phyloP scores from a whole-genome alignment of 2,113 vertebrate genomes.

The Hemichromis elongatus region DNA sequence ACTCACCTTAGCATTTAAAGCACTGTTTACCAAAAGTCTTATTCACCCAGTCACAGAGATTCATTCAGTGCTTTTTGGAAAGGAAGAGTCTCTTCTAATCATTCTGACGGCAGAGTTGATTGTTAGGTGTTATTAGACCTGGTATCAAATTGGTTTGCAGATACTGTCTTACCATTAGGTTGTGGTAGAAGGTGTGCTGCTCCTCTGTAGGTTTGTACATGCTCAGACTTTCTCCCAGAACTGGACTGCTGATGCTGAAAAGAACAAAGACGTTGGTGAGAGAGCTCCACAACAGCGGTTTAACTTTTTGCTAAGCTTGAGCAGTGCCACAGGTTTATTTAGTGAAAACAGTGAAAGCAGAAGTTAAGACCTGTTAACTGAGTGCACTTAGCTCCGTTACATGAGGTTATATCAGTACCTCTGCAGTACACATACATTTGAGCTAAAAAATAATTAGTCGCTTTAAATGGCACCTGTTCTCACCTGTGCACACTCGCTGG shows the following conservation, averaged over 20 bases:
- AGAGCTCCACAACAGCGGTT: background rate
- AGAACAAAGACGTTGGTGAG: background rate
- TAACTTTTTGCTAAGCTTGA: background rate
- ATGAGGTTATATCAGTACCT: background rate
- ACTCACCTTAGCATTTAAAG: background rate
- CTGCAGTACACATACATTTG: background rate
- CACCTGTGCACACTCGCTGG: slow-evolving; percentile 4
- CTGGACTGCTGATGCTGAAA: slow-evolving; percentile 38
- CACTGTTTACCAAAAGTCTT: background rate
- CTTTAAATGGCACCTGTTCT: background rate
- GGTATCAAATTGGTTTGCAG: background rate
- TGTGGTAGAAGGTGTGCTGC: slow-evolving; percentile 47
- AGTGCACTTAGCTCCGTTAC: background rate
- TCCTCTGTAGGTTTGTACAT: slow-evolving; percentile 58
- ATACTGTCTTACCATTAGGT: slow-evolving; percentile 43
- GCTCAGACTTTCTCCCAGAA: slow-evolving; percentile 67
- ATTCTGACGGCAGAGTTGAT: background rate
- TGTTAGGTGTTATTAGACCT: background rate
- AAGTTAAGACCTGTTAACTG: background rate
- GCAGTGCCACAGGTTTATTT: background rate
- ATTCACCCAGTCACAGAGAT: background rate
- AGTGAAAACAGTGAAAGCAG: background rate
- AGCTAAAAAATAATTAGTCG: background rate
- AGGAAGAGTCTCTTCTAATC: background rate
- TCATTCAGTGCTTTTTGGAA: background rate